Evolutionary conservation across 2,113 vertebrate species (phyloP), one percentile per base, ranked within the genome.

Genomic region (Micronisus gabar): DNA sequence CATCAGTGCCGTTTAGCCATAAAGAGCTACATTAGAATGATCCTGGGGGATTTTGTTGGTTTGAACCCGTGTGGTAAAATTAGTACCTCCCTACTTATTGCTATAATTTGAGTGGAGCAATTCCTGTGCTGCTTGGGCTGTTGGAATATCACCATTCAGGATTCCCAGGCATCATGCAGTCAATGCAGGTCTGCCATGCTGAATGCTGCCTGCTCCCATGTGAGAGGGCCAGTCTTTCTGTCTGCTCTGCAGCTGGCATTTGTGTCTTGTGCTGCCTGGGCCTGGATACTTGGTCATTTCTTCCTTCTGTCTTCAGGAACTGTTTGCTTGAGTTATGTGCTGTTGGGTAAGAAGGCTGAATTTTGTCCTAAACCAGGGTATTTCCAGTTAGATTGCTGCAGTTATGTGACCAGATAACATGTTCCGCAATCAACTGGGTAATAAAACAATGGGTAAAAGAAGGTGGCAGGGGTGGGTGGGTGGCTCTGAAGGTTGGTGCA

Each of bases 161-260:
- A 55, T 59, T 94, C 53, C 30, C 17, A 30, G 65, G 73, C 52
- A 79, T n/a, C 34, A 9, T 0, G 0, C 0, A 12, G 29, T 29
- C 3, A 6, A 1, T 81, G 38, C 20, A 18, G 32, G 34, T 63
- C 15, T 74, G 71, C 29, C 4, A 0, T 45, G 47, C 3, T 1
- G 70, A 45, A 9, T 30, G 56, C 65, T 87, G 62, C 61, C 61
- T 5, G 32, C 52, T 84, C n/a, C 83, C 0, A 0, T 10, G 25
- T 27, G 2, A 50, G 47, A 18, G 27, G 43, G 16, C 7, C 11
- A 6, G 13, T n/a, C 22, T 12, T n/a, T 26, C 34, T 66, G 22
- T 58, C 62, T 22, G 43, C 43, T n/a, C 65, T 10, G 5, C 53
- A 56, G 48, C 80, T 56, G 73, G 15, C 27, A 10, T 14, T 50